Base-by-base conservation (phyloP, 2,888 invertebrate species). In the Netelia fuscicornis region DNA sequence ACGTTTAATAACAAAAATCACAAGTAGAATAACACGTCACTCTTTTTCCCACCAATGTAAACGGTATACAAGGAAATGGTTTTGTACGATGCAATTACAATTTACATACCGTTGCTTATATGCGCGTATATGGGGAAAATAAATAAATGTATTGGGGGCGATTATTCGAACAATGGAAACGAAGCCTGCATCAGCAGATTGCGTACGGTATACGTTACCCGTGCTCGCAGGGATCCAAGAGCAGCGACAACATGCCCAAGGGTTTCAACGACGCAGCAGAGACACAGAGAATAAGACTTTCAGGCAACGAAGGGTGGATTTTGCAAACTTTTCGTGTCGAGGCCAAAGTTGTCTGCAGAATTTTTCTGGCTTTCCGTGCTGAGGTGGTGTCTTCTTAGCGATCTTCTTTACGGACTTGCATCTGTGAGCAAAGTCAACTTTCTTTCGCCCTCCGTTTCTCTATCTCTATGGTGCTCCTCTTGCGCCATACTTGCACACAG, bases 341-440 rank as follows among this genome's bases (percentile, higher is more conserved):
- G 30, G 83, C 87, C 76, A 88, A 87, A 88, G 88, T 89, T 89
- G 79, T 87, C 86, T 85, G 86, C 79, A 81, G 88, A 89, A 90
- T 90, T 88, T 84, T 87, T 86, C 81, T 84, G 85, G 84, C 85
- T 87, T 84, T 86, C 44, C 23, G 20, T 23, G 30, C 52, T 86
- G 83, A 84, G 84, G 44, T 10, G 20, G 81, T 71, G 83, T 87
- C 84, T 81, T 87, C 74, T 67, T 13, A 44, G 23, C 67, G 71
- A 79, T 78, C 72, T 78, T 81, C 72, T 74, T 65, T 84, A 74
- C 44, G 65, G 79, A 30, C 64, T 58, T 30, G 52, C n/a, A 65
- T 60, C 78, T 42, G 30, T 52, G 62, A 17, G 44, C 20, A 79
- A 64, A 30, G 56, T 67, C 65, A 56, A 25, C 20, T 64, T 23